Evolutionary conservation across 2,888 invertebrate species (phyloP).

Genomic region (Gymnoscelis rufifasciata): DNA sequence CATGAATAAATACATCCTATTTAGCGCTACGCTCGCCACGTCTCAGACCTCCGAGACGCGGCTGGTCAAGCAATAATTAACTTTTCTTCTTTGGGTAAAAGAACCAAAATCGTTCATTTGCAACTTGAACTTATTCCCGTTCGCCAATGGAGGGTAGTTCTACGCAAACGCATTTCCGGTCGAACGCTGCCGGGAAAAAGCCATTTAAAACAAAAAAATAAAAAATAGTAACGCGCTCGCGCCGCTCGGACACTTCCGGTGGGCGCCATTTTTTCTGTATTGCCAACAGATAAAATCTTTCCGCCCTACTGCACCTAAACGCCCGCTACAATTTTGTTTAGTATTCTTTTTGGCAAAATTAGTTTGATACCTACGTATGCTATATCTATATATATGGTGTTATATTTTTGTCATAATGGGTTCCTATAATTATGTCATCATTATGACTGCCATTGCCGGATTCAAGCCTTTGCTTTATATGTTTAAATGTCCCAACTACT

Average conservation of each 20-base stretch:
- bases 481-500: no score
- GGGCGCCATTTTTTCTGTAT: conserved; percentile 80
- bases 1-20: conserved; percentile 79
- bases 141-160: conserved; percentile 61
- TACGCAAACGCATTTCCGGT: conserved; percentile 79
- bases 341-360: conserved; percentile 67
- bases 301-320: conserved; percentile 73
- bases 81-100: conserved; percentile 46
- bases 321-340: conserved; percentile 65
- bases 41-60: conserved; percentile 49
- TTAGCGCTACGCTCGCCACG: conserved; percentile 69
- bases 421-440: no score
- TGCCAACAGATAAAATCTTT: conserved; percentile 80
- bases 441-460: not conserved
- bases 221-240: conserved; percentile 76
- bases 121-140: conserved; percentile 54
- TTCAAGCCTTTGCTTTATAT: no score
- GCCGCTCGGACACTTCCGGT: conserved; percentile 79
- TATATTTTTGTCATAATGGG: not conserved
- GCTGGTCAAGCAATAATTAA: conserved; percentile 40
- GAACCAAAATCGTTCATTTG: conserved; percentile 57
- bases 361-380: conserved; percentile 31
- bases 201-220: conserved; percentile 79
- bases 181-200: conserved; percentile 77
- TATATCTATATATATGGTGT: not conserved